These are phyloP conservation scores for Oncorhynchus mykiss DNA, from an alignment of 2,113 vertebrate genomes.

Conservation along the genomic window DNA sequence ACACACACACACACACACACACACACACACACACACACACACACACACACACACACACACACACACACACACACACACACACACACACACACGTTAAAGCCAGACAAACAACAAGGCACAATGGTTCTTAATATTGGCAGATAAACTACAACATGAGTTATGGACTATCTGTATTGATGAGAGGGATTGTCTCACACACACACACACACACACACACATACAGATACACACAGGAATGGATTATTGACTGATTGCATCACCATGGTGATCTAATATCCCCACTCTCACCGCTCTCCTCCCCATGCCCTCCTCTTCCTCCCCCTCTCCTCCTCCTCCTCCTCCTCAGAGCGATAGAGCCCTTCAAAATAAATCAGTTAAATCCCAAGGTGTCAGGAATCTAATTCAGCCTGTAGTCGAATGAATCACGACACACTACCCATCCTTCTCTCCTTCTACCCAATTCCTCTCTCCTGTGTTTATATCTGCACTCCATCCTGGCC, in stretches of 20 bases:
- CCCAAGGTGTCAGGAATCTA: conserved; percentile 55
- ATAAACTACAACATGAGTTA: conserved; percentile 27
- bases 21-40: background rate
- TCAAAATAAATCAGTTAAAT: conserved; percentile 72
- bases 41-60: background rate
- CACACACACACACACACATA: too few species aligned
- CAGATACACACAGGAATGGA: background rate
- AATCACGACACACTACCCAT: conserved; percentile 51
- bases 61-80: background rate
- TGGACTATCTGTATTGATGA: conserved; percentile 23
- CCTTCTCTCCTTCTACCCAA: conserved; percentile 7
- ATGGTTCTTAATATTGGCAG: background rate
- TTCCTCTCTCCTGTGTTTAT: conserved; percentile 27
- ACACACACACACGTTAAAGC: background rate
- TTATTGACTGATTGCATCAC: conserved; percentile 56
- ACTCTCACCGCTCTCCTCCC: conserved; percentile 50
- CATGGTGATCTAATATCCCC: conserved; percentile 52
- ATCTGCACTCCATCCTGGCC: background rate
- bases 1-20: background rate
- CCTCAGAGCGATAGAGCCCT: conserved; percentile 59
- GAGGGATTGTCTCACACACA: background rate
- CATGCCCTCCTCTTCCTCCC: conserved; percentile 20
- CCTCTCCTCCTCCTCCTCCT: conserved; percentile 30
- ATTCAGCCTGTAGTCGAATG: conserved; percentile 62
- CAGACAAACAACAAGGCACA: conserved; percentile 4